Evolutionary conservation across 1,140 invertebrate species (phyloP).

Genomic region (Eciton burchellii): DNA sequence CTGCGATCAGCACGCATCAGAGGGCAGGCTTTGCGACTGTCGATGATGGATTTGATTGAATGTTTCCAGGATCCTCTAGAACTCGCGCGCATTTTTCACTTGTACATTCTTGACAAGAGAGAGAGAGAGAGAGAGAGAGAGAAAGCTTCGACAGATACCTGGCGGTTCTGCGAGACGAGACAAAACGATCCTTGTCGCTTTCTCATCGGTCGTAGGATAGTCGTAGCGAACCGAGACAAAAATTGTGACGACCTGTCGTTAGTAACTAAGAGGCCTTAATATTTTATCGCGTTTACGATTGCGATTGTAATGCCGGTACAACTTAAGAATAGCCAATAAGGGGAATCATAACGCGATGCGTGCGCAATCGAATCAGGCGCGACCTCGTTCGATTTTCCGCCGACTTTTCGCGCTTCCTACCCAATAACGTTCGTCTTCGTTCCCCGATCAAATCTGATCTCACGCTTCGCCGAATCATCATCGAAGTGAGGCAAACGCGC

Average conservation of each 20-base stretch:
- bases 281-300: slow-evolving; percentile 80
- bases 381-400: slow-evolving; percentile 47
- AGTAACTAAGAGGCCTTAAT: slow-evolving; percentile 85
- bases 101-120: background rate
- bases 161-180: slow-evolving; percentile 28
- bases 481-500: background rate
- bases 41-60: too few species aligned
- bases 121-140: too few species aligned
- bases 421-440: background rate
- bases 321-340: slow-evolving; percentile 56
- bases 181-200: slow-evolving; percentile 58
- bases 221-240: slow-evolving; percentile 74
- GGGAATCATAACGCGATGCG: slow-evolving; percentile 6
- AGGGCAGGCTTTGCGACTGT: too few species aligned
- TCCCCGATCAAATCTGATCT: background rate
- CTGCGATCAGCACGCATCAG: background rate
- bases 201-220: slow-evolving; percentile 58
- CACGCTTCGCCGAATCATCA: background rate
- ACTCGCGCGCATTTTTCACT: background rate
- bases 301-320: slow-evolving; percentile 64
- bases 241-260: slow-evolving; percentile 81
- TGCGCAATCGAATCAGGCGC: slow-evolving; percentile 20
- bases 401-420: background rate
- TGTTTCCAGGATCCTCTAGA: too few species aligned
- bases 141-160: slow-evolving; percentile 17